Conservation (phyloP, 2,888 invertebrate species). For the Pediacus dermestoides region DNA sequence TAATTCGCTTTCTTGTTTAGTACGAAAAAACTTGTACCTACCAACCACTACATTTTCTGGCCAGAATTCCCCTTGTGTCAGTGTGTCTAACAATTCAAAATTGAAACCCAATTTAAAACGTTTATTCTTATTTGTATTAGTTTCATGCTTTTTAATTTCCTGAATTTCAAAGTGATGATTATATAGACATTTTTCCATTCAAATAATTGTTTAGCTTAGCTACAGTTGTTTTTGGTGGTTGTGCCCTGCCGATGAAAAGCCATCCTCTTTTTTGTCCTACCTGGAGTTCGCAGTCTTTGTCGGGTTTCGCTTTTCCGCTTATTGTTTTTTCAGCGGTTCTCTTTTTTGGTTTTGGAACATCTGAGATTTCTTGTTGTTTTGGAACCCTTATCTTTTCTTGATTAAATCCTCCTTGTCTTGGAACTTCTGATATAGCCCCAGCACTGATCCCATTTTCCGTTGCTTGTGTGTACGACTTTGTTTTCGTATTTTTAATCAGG, state of each 20-base stretch:
- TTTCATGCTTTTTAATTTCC: conserved; percentile 1
- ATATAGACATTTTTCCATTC: background rate
- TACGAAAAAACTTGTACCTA: background rate
- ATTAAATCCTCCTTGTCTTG: no score
- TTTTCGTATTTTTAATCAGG: background rate
- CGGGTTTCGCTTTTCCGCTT: conserved; percentile 1
- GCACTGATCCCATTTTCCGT: background rate
- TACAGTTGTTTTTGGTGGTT: background rate
- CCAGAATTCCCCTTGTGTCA: background rate
- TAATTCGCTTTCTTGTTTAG: conserved; percentile 1
- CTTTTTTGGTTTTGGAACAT: background rate
- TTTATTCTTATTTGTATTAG: background rate
- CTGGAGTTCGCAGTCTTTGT: conserved; percentile 1
- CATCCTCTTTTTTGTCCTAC: background rate
- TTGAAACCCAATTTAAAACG: background rate
- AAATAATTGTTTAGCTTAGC: background rate
- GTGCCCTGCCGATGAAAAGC: conserved; percentile 3
- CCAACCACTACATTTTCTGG: background rate
- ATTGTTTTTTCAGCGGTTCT: background rate
- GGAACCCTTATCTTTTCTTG: no score
- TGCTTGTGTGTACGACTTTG: background rate
- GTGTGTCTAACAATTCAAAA: conserved; percentile 1
- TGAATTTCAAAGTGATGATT: conserved; percentile 1
- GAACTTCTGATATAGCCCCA: no score
- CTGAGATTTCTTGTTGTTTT: conserved; percentile 1